Evolutionary conservation across 1,140 invertebrate species (phyloP), one percentile per base, ranked within the genome.

Genomic region (Microplitis demolitor): DNA sequence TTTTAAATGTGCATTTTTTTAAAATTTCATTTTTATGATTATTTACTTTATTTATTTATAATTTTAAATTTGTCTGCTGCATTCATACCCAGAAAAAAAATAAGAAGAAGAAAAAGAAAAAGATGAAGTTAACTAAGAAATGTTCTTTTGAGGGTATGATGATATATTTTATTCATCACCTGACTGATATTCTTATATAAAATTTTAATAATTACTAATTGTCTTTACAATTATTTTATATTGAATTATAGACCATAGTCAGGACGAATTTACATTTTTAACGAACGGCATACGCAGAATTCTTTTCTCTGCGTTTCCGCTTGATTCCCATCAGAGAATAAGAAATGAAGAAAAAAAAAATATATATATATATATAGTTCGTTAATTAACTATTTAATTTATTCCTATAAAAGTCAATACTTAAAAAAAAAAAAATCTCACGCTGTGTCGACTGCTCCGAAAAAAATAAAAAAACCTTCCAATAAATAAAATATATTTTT

Each of bases 321-420:
- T 60, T 24, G 9, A 31, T 33, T 60, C 58, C 31, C 58, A 34
- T 34, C 16, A 11, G 61, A 16, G 31, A 33, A 39, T 16, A 37
- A 35, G 61, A 63, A 63, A 33, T 39, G 14, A 63, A 63, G 61
- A 37, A 13, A 66, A 51, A 45, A 51, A 54, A 54, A 54, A 67
- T 31, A 9, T 50, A 39, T 2, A 39, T n/a, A 39, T 3, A 39
- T 8, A 39, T 63, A 54, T 67, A 53, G 31, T 16, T 34, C 51
- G 31, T 67, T 67, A 67, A 67, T 67, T 67, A 39, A 67, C 45
- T 34, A 31, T 13, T 67, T 54, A 67, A 67, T 67, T 53, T 67
- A 67, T 67, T 67, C 66, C 50, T 67, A 13, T 58, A 8, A 9
- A 31, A 58, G 16, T 58, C 24, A 58, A 31, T 16, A 16, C 8